A percentile compares a stretch with the other conserved stretches of the same genome.
Evolutionary conservation across 2,797 vertebrate species (phyloP).

Genomic region (Geotrypetes seraphini): DNA sequence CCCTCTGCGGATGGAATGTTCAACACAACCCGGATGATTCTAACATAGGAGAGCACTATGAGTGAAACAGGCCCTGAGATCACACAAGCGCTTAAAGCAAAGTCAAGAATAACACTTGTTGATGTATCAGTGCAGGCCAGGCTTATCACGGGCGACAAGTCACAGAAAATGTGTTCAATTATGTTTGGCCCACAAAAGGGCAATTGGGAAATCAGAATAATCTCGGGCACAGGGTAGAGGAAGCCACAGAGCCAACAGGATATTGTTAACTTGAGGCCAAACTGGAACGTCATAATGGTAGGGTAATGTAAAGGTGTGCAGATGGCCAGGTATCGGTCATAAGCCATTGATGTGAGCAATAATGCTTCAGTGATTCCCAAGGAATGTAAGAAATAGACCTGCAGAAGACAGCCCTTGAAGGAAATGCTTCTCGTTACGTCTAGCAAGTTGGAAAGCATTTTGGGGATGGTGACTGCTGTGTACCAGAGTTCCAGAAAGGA

Average conservation of each 20-base stretch:
- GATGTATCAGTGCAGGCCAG: slow-evolving; percentile 20
- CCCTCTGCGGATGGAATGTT: not conserved
- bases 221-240: not conserved
- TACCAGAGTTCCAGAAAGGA: slow-evolving; percentile 24
- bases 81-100: slow-evolving; percentile 14
- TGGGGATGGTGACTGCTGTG: slow-evolving; percentile 17
- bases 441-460: slow-evolving; percentile 19
- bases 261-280: not conserved
- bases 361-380: slow-evolving; percentile 13
- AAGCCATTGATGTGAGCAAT: slow-evolving; percentile 18
- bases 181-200: slow-evolving; percentile 10
- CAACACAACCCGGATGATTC: slow-evolving; percentile 16
- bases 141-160: slow-evolving; percentile 17
- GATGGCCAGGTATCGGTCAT: slow-evolving; percentile 22
- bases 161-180: slow-evolving; percentile 27
- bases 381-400: slow-evolving; percentile 29
- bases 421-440: slow-evolving; percentile 13
- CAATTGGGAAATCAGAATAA: slow-evolving; percentile 14
- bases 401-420: slow-evolving; percentile 13
- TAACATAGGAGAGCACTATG: slow-evolving; percentile 19
- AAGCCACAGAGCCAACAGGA: slow-evolving; percentile 15
- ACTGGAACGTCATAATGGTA: not conserved
- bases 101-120: slow-evolving; percentile 11
- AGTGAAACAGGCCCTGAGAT: slow-evolving; percentile 20
- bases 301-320: slow-evolving; percentile 15